A percentile compares a stretch with the other conserved stretches of the same genome.
phyloP scores from a whole-genome alignment of 2,888 invertebrate genomes.

The Temnothorax unifasciatus region DNA sequence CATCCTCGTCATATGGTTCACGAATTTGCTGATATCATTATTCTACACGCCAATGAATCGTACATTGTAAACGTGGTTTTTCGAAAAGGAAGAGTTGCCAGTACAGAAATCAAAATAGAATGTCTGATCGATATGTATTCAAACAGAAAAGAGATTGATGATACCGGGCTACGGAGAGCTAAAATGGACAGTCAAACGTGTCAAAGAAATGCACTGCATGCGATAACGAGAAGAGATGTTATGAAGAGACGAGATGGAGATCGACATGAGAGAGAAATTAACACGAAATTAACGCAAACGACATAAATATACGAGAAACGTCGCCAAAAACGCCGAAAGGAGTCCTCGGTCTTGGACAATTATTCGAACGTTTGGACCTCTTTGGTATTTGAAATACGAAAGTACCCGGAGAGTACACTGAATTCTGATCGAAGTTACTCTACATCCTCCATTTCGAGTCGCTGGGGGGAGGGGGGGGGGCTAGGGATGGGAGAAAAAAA shows the following conservation, averaged over 20 bases:
- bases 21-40: background rate
- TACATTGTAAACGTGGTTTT: background rate
- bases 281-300: conserved; percentile 9
- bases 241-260: background rate
- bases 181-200: background rate
- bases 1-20: background rate
- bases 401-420: background rate
- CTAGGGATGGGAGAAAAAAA: background rate
- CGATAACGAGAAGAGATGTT: conserved; percentile 7
- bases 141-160: background rate
- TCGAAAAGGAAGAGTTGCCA: background rate
- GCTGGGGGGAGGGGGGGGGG: background rate
- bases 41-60: background rate
- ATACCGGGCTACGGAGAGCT: background rate
- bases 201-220: conserved; percentile 5
- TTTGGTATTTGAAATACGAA: conserved; percentile 14
- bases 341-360: background rate
- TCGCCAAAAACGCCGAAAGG: background rate
- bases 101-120: conserved; percentile 8
- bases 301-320: background rate
- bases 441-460: background rate
- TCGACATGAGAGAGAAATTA: background rate
- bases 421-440: conserved; percentile 1
- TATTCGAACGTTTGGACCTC: background rate
- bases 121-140: conserved; percentile 1